Percentiles rank a stretch among this genome's conserved stretches.
Evolutionary conservation across 2,113 vertebrate genomes (phyloP).

Genomic region (Psettodes erumei): DNA sequence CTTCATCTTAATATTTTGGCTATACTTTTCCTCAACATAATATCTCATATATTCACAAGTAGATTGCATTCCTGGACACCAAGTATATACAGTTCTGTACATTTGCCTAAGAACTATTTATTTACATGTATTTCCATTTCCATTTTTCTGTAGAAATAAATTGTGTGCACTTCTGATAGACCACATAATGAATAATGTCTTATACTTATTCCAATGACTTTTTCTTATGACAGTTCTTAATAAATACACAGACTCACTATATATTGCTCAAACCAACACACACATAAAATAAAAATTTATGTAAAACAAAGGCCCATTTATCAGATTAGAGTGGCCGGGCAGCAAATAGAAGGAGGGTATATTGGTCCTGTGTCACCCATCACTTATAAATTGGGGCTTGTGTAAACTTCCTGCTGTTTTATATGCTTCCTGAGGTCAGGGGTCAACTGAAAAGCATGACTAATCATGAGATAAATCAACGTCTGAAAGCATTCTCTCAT

Average conservation of each 20-base stretch:
- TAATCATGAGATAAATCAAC: slow-evolving; percentile 75
- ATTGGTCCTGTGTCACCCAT: slow-evolving; percentile 40
- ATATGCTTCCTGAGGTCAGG: slow-evolving; percentile 76
- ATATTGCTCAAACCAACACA: neutral
- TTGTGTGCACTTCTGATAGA: slow-evolving; percentile 8
- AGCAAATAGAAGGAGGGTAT: slow-evolving; percentile 21
- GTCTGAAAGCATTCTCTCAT: slow-evolving; percentile 66
- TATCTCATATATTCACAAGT: neutral
- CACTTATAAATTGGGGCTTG: slow-evolving; percentile 66
- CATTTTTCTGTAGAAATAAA: slow-evolving; percentile 13
- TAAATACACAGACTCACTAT: neutral
- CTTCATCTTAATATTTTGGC: slow-evolving; percentile 8
- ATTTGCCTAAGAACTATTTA: neutral
- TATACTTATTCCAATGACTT: slow-evolving; percentile 4
- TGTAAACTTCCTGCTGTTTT: slow-evolving; percentile 81
- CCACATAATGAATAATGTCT: slow-evolving; percentile 30
- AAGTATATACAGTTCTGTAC: neutral
- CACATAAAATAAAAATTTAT: slow-evolving; percentile 33
- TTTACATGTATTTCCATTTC: neutral
- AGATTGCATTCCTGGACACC: neutral
- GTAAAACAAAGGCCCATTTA: slow-evolving; percentile 57
- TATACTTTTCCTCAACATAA: slow-evolving; percentile 33
- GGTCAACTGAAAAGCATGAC: slow-evolving; percentile 68
- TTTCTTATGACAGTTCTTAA: slow-evolving; percentile 2
- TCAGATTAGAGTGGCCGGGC: slow-evolving; percentile 62